Conservation (phyloP, 2,113 vertebrate genomes). For the Grammomys dolichurus region DNA sequence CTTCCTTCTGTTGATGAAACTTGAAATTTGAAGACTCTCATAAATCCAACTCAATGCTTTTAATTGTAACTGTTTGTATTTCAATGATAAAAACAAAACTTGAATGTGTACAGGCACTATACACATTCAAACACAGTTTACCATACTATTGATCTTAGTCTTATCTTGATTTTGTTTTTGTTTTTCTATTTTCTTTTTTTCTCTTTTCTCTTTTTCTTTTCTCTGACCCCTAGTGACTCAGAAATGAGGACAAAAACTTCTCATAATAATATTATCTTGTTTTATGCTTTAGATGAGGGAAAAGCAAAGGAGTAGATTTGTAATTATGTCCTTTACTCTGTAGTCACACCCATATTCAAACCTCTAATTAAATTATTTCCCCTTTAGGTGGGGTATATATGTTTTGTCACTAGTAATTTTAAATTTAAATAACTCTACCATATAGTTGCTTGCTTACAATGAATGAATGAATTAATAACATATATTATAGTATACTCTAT, state of each 20-base stretch:
- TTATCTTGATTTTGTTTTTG: neutral
- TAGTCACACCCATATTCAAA: rapidly evolving
- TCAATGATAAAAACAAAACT: neutral
- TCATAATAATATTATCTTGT: neutral
- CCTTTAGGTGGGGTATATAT: neutral
- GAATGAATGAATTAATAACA: neutral
- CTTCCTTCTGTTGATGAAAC: slow-evolving; percentile 33
- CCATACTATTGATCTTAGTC: neutral
- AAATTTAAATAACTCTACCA: neutral
- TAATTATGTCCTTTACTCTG: neutral
- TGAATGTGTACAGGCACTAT: neutral
- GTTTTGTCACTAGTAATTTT: neutral
- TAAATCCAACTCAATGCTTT: slow-evolving; percentile 6
- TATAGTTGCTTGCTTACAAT: neutral
- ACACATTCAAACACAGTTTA: neutral
- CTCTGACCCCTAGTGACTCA: neutral
- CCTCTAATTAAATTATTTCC: slow-evolving; percentile 2
- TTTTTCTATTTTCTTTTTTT: neutral
- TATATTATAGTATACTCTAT: neutral
- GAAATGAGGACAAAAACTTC: neutral
- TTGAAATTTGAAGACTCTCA: neutral
- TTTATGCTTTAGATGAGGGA: neutral
- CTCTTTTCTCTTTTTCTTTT: neutral
- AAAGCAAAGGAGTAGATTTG: neutral
- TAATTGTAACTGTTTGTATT: slow-evolving; percentile 19